Conservation (phyloP, 2,113 vertebrate genomes). For the Calyptommatus sinebrachiatus region DNA sequence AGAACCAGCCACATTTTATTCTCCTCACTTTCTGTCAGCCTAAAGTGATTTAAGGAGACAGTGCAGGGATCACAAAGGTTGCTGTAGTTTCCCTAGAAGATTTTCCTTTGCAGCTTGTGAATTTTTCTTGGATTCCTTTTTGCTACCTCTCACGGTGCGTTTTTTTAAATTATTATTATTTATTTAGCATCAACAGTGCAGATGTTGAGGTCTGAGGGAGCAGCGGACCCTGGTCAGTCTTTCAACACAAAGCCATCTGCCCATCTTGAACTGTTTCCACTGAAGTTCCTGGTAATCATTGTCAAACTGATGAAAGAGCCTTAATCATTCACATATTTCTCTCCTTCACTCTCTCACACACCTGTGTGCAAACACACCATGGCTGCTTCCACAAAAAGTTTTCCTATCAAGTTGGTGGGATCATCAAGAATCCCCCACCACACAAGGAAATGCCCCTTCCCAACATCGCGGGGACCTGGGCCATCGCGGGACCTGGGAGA, state of each 20-base stretch:
- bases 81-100: conserved; percentile 17
- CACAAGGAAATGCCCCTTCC: too few species aligned
- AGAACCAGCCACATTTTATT: conserved; percentile 29
- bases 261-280: not conserved
- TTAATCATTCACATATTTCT: not conserved
- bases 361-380: too few species aligned
- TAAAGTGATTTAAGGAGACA: conserved; percentile 21
- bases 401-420: too few species aligned
- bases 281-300: not conserved
- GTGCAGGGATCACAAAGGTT: conserved; percentile 23
- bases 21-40: not conserved
- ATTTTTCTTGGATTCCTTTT: conserved; percentile 10
- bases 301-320: not conserved
- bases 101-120: conserved; percentile 13
- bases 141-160: not conserved
- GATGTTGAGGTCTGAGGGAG: not conserved
- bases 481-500: too few species aligned
- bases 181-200: conserved; percentile 9
- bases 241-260: not conserved
- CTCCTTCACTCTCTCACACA: too few species aligned
- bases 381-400: too few species aligned
- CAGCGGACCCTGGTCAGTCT: not conserved
- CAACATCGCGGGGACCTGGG: too few species aligned
- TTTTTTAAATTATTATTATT: not conserved
- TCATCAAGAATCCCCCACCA: too few species aligned